phyloP scores from a whole-genome alignment of 2,797 vertebrate genomes.

The Enteromius paludinosus region DNA sequence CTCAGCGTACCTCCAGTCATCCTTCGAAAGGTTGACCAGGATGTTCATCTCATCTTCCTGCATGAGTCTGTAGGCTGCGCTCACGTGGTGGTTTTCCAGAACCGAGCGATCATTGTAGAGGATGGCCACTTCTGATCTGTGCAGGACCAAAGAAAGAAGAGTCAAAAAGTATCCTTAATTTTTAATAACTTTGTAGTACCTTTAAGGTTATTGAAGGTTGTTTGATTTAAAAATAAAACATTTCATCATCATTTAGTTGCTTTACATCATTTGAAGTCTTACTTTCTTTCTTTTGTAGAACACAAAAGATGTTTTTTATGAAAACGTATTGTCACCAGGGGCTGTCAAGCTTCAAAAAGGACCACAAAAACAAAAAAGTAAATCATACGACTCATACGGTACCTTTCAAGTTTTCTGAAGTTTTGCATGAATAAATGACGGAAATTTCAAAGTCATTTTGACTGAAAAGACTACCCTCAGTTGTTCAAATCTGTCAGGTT shows the following conservation, averaged over 20 bases:
- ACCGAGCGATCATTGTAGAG: conserved; percentile 98
- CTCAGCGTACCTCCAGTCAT: conserved; percentile 90
- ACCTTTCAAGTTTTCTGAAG: conserved; percentile 6
- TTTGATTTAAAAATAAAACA: neutral
- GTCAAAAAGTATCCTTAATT: neutral
- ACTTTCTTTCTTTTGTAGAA: neutral
- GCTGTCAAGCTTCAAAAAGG: conserved; percentile 27
- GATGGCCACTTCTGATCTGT: conserved; percentile 94
- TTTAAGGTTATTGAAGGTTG: conserved; percentile 9
- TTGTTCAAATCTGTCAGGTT: neutral
- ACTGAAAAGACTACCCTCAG: neutral
- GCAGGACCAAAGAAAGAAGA: conserved; percentile 27
- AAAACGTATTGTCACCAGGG: conserved; percentile 20
- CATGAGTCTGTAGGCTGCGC: conserved; percentile 96
- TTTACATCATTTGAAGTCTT: conserved; percentile 1
- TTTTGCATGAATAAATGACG: neutral
- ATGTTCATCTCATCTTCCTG: conserved; percentile 99
- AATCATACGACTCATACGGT: conserved; percentile 10
- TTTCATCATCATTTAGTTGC: neutral
- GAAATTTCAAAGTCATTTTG: neutral
- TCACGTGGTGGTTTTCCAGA: conserved; percentile 97
- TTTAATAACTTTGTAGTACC: neutral
- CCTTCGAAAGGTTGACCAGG: conserved; percentile 91
- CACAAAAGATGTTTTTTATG: neutral
- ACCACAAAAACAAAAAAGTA: neutral